Base-by-base conservation (phyloP, 2,888 invertebrate species). In the Mesorhabditis spiculigera region DNA sequence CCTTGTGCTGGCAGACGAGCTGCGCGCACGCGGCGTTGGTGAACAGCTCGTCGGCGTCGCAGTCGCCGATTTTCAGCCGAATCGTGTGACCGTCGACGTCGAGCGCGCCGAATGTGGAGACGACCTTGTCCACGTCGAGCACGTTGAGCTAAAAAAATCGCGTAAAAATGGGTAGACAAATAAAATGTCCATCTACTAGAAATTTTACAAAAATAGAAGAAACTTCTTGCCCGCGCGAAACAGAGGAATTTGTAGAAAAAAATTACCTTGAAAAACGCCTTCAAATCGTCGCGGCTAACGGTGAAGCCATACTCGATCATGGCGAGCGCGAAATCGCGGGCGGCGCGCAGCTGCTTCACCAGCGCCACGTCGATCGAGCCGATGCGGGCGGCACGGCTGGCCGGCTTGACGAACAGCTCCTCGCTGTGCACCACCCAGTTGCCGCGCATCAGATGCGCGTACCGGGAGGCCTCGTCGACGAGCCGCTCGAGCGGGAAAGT, bases 51-150 rank as follows among this genome's bases (percentile, higher is more conserved):
- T 28, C 28, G 28, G 28, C 28, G 28, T 28, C 3, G 28, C 28
- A 28, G 28, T 28, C 58, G 58, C 58, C 58, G n/a, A 50, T 50
- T 28, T 50, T 50, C 58, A 50, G 58, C 58, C 58, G 58, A 50
- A 50, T 50, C 58, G n/a, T 50, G 8, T n/a, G 58, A 1, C n/a
- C n/a, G 8, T 50, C 58, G 10, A n/a, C 70, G 63, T 67, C 71
- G 10, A 43, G 41, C 5, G 68, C 72, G 8, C 76, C 76, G 63
- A 78, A 75, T 0, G 74, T 76, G 5, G 69, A 66, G 45, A 78
- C 66, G 50, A 78, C 71, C 66, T 78, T 73, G 8, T 76, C 76
- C 1, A 75, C 73, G 43, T 76, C 76, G 66, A 41, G 61, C 28
- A 70, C 68, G 63, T 66, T 73, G 42, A 78, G 67, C 43, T 73